phyloP scores from a whole-genome alignment of 2,797 vertebrate species.

The Acrossocheilus fasciatus region DNA sequence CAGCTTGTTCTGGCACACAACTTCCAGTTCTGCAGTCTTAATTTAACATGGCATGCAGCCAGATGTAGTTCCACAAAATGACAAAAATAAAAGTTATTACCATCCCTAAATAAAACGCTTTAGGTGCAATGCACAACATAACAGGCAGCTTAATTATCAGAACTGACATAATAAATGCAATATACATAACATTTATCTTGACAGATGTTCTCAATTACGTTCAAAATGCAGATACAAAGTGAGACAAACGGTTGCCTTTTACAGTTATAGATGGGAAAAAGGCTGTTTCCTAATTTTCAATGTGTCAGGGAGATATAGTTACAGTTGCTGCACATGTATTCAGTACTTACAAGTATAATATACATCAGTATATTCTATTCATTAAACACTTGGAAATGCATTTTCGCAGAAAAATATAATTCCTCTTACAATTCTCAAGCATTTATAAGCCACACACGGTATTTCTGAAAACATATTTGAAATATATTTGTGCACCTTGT shows the following conservation, averaged over 20 bases:
- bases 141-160: conserved; percentile 15
- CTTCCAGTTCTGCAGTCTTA: background rate
- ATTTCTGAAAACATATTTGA: background rate
- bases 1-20: background rate
- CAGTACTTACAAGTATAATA: background rate
- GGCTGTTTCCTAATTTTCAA: background rate
- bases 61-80: conserved; percentile 5
- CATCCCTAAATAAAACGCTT: conserved; percentile 10
- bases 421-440: background rate
- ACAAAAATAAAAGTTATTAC: conserved; percentile 14
- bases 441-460: background rate
- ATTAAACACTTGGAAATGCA: background rate
- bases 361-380: background rate
- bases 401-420: background rate
- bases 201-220: conserved; percentile 23
- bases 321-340: background rate
- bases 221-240: conserved; percentile 10
- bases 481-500: conserved; percentile 11
- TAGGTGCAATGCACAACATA: background rate
- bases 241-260: background rate
- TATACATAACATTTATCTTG: background rate
- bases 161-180: background rate
- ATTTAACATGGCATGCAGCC: conserved; percentile 8
- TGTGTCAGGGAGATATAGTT: background rate
- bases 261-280: background rate